A percentile compares a stretch with the other conserved stretches of the same genome.
Evolutionary conservation across 1,140 invertebrate genomes (phyloP).

Genomic region (Eumaeus atala): DNA sequence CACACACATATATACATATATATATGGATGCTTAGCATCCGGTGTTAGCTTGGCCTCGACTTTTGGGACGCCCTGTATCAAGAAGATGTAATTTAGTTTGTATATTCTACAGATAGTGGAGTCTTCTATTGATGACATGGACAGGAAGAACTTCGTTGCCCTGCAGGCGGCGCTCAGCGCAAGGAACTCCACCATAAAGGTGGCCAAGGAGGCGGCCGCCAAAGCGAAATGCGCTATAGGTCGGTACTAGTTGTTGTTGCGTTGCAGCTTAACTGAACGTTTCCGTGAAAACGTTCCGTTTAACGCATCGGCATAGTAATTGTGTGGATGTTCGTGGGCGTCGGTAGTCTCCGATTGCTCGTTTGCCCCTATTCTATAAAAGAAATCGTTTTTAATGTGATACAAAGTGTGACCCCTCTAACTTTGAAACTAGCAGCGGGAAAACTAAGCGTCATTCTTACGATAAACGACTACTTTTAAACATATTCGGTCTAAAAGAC

Average conservation of each 20-base stretch:
- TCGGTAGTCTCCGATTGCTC: too few relatives aligned
- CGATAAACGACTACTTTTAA: too few relatives aligned
- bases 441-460: too few relatives aligned
- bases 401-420: too few relatives aligned
- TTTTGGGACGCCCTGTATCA: background rate
- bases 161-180: constrained; percentile 77
- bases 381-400: too few relatives aligned
- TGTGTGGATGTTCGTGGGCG: too few relatives aligned
- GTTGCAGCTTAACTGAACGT: too few relatives aligned
- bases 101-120: constrained; percentile 70
- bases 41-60: background rate
- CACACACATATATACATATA: background rate
- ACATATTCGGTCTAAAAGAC: too few relatives aligned
- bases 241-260: constrained; percentile 30
- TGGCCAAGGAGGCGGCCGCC: constrained; percentile 49
- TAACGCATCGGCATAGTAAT: too few relatives aligned
- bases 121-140: constrained; percentile 75
- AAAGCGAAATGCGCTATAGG: constrained; percentile 59
- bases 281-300: too few relatives aligned
- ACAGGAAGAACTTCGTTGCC: constrained; percentile 71
- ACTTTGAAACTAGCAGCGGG: too few relatives aligned
- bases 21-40: background rate
- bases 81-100: constrained; percentile 5
- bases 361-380: too few relatives aligned
- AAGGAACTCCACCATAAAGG: constrained; percentile 65